Evolutionary conservation across 35 echinoderm and acorn worm genomes (phyloP).

Genomic region (Nesometra sesokonis): DNA sequence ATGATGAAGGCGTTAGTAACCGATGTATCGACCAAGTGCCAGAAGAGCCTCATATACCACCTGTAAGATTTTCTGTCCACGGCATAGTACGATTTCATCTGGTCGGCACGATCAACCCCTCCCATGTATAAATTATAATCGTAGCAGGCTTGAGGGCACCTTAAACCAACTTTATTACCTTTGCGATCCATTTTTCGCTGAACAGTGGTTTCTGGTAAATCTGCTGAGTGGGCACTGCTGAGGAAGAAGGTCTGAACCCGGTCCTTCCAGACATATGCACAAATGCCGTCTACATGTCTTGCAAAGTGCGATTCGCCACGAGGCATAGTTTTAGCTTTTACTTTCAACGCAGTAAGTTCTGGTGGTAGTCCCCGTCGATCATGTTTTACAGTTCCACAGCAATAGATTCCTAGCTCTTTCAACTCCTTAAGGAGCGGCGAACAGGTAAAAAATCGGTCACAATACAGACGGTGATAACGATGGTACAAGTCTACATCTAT

Average conservation of each 20-base stretch:
- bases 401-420: not conserved
- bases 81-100: not conserved
- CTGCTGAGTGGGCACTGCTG: not conserved
- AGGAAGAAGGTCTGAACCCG: not conserved
- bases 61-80: no score
- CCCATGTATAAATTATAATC: conserved; percentile 7
- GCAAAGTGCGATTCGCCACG: not conserved
- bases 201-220: no score
- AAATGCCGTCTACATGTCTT: not conserved
- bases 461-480: not conserved
- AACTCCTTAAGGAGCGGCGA: not conserved
- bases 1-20: no score
- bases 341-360: not conserved
- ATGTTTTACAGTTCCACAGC: not conserved
- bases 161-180: not conserved
- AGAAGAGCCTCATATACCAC: no score
- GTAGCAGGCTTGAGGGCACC: not conserved
- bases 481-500: not conserved
- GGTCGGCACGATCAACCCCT: conserved; percentile 1
- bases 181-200: not conserved
- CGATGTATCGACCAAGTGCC: no score
- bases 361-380: not conserved
- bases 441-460: conserved; percentile 1
- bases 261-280: not conserved
- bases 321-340: not conserved